These are phyloP conservation scores for Pachycephus smyrnensis DNA, from an alignment of 2,888 invertebrate genomes.

Conservation along the genomic window DNA sequence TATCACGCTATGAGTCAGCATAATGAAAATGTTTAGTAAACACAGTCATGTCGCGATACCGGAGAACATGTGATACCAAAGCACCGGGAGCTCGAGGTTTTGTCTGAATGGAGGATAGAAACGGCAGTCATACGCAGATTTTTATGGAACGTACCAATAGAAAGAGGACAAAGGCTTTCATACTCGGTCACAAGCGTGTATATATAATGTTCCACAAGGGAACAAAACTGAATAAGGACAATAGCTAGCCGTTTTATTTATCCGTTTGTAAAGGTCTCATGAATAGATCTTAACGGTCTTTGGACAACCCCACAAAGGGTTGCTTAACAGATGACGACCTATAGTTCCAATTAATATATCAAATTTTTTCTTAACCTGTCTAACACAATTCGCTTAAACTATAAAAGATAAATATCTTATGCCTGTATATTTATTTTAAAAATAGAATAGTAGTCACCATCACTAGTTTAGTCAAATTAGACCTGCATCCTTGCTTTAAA, in stretches of 20 bases:
- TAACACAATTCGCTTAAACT: too few relatives aligned
- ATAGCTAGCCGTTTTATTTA: not conserved
- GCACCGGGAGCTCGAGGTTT: not conserved
- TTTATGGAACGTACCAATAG: not conserved
- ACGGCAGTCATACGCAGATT: not conserved
- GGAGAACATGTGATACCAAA: not conserved
- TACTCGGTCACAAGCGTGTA: not conserved
- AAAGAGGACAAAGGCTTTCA: not conserved
- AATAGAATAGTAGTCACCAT: too few relatives aligned
- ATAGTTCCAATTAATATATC: not conserved
- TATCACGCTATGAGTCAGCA: not conserved
- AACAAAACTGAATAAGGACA: not conserved
- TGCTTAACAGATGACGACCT: not conserved
- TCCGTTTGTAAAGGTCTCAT: not conserved
- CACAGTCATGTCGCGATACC: not conserved
- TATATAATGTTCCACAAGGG: not conserved
- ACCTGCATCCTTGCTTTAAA: too few relatives aligned
- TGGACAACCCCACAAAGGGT: not conserved
- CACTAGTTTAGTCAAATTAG: too few relatives aligned
- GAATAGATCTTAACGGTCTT: not conserved
- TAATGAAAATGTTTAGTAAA: not conserved
- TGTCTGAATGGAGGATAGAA: not conserved
- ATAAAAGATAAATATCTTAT: too few relatives aligned
- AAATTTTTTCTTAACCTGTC: not conserved
- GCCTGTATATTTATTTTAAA: too few relatives aligned